Percentiles rank a stretch among this genome's conserved stretches.
Conservation (phyloP, 2,888 invertebrate species). For the Lissonota sp. region DNA sequence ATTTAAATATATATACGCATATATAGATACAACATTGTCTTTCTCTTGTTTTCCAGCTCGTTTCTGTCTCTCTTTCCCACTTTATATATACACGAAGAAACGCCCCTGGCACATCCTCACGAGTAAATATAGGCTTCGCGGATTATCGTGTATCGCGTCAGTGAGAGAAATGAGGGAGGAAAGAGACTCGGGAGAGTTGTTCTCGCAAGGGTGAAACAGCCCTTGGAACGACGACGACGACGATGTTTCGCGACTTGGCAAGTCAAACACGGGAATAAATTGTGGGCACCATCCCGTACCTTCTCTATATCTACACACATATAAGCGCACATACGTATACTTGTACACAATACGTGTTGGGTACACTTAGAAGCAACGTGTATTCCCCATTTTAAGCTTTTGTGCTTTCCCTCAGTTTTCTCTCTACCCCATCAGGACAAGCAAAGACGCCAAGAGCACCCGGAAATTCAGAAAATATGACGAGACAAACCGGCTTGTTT, state of each 20-base stretch:
- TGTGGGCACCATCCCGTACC: constrained; percentile 60
- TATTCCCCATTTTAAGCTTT: constrained; percentile 31
- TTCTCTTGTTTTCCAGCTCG: constrained; percentile 46
- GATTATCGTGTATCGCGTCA: constrained; percentile 67
- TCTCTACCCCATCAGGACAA: constrained; percentile 4
- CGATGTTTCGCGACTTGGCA: constrained; percentile 66
- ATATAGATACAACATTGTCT: constrained; percentile 24
- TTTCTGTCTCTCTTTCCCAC: constrained; percentile 24
- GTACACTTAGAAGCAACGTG: neutral
- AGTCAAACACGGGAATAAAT: constrained; percentile 71
- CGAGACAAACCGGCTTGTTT: neutral
- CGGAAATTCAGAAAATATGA: constrained; percentile 23
- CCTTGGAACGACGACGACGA: constrained; percentile 29
- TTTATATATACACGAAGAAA: constrained; percentile 40
- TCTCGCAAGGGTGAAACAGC: constrained; percentile 17
- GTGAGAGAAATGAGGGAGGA: constrained; percentile 16
- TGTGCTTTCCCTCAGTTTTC: constrained; percentile 22
- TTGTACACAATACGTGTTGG: constrained; percentile 8
- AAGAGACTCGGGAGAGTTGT: constrained; percentile 2
- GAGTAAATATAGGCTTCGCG: constrained; percentile 67
- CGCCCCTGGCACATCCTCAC: constrained; percentile 56
- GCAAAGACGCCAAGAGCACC: neutral
- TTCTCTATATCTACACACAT: constrained; percentile 21
- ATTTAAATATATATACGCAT: neutral
- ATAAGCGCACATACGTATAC: neutral